These are phyloP conservation scores for Euplagia quadripunctaria DNA, from an alignment of 2,888 invertebrate genomes.

Conservation along the genomic window DNA sequence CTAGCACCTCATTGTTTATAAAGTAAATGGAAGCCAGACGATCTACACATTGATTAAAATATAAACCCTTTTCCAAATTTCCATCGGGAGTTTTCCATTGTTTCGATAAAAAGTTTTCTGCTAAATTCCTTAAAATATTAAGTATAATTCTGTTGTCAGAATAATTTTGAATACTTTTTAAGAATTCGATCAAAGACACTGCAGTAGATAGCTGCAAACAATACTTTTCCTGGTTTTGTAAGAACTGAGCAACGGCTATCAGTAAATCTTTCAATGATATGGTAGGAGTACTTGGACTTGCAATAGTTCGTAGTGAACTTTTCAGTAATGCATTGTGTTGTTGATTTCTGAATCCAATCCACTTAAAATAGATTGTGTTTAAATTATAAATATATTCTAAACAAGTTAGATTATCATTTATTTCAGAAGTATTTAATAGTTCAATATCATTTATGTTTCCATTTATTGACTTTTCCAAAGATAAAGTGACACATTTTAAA, in stretches of 20 bases:
- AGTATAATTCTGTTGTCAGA: slow-evolving; percentile 73
- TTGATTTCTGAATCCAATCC: slow-evolving; percentile 88
- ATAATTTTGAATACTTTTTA: slow-evolving; percentile 82
- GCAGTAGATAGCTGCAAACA: slow-evolving; percentile 87
- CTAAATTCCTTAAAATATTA: slow-evolving; percentile 78
- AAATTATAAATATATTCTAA: slow-evolving; percentile 86
- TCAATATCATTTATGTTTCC: slow-evolving; percentile 59
- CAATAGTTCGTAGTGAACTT: slow-evolving; percentile 75
- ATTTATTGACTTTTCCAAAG: slow-evolving; percentile 62
- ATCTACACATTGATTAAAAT: slow-evolving; percentile 89
- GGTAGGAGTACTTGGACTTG: slow-evolving; percentile 62
- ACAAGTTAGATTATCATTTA: slow-evolving; percentile 75
- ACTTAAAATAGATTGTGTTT: slow-evolving; percentile 87
- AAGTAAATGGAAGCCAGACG: slow-evolving; percentile 89
- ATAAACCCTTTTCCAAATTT: slow-evolving; percentile 88
- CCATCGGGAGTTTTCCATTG: slow-evolving; percentile 91
- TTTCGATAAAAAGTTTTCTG: slow-evolving; percentile 86
- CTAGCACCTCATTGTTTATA: slow-evolving; percentile 85
- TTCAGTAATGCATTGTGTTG: slow-evolving; percentile 72
- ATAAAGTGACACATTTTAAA: slow-evolving; percentile 63
- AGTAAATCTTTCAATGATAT: slow-evolving; percentile 71
- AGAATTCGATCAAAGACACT: slow-evolving; percentile 83
- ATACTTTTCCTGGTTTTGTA: slow-evolving; percentile 81
- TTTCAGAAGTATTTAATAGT: slow-evolving; percentile 60
- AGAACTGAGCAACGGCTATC: slow-evolving; percentile 70